Base-by-base conservation (phyloP, 2,797 vertebrate genomes). In the Malurus leucopterus region DNA sequence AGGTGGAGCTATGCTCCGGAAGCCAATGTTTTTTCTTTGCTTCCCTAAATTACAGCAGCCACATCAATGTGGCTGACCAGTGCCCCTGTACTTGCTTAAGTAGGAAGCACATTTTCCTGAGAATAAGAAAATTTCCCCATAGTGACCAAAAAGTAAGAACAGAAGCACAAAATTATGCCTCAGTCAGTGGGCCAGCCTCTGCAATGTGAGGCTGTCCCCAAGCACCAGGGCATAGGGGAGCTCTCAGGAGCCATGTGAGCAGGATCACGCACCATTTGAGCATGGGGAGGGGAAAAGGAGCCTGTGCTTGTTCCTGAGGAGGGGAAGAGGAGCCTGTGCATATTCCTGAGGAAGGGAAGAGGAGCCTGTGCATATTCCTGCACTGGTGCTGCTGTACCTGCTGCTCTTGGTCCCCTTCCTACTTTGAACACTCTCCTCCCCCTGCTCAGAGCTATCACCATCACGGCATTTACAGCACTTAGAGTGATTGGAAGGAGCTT, bases 141-240 rank as follows among this genome's bases (percentile, higher is more conserved):
- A 8, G 38, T 18, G 54, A 49, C 12, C 44, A 71, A 65, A 11
- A 10, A 59, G 15, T 50, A 64, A 64, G 43, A 89, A 67, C 1
- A 30, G 54, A 50, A 80, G 38, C 17, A 50, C 3, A 38, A 55
- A 41, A 12, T 29, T 73, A 1, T 9, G 6, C 6, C 5, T 72
- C 1, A 1, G 21, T 21, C 34, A 65, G 10, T 1, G 0, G 21
- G 41, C 24, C 24, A 69, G 0, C 8, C 2, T 41, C 47, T 74
- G 21, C 23, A 29, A 11, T 19, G 9, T 14, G 27, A 63, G 24
- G 30, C 63, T 55, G 7, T 36, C 27, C 38, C 19, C 71, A 53
- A 50, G 44, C 18, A 27, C 3, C 3, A 2, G 17, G 17, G 20
- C 1, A 1, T 2, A 38, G n/a, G 13, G 5, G 7, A 40, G n/a